These are phyloP conservation scores for Nicator chloris DNA, from an alignment of 2,113 vertebrate genomes.

Conservation along the genomic window DNA sequence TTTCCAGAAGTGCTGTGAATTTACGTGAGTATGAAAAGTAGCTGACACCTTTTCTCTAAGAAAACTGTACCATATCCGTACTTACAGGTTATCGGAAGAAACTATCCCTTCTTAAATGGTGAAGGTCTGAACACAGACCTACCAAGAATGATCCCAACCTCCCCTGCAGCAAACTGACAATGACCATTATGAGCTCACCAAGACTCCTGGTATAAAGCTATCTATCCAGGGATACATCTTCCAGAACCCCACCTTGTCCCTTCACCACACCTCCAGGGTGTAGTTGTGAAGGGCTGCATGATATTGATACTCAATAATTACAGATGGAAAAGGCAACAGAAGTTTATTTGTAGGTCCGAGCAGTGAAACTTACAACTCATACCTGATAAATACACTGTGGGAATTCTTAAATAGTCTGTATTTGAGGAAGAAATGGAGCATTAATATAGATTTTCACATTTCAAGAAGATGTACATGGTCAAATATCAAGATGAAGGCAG, in stretches of 20 bases:
- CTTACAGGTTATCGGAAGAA: neutral
- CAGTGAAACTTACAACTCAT: neutral
- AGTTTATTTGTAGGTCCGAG: neutral
- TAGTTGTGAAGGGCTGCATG: neutral
- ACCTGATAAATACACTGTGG: neutral
- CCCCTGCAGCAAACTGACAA: neutral
- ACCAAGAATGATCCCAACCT: neutral
- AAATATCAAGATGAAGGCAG: neutral
- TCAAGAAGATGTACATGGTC: neutral
- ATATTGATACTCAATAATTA: neutral
- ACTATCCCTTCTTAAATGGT: neutral
- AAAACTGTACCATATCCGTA: neutral
- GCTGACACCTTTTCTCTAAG: neutral
- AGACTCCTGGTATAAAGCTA: neutral
- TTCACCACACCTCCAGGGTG: neutral
- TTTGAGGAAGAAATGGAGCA: neutral
- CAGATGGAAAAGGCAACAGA: neutral
- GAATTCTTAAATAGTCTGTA: neutral
- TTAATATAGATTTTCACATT: neutral
- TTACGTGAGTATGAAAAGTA: neutral
- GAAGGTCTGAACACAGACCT: neutral
- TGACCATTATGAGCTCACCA: neutral
- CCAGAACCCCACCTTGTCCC: neutral
- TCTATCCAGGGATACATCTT: neutral
- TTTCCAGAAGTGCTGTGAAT: neutral